A percentile compares a stretch with the other conserved stretches of the same genome.
These are phyloP conservation scores for Platalea minor DNA, from an alignment of 2,797 vertebrate species.

Conservation along the genomic window DNA sequence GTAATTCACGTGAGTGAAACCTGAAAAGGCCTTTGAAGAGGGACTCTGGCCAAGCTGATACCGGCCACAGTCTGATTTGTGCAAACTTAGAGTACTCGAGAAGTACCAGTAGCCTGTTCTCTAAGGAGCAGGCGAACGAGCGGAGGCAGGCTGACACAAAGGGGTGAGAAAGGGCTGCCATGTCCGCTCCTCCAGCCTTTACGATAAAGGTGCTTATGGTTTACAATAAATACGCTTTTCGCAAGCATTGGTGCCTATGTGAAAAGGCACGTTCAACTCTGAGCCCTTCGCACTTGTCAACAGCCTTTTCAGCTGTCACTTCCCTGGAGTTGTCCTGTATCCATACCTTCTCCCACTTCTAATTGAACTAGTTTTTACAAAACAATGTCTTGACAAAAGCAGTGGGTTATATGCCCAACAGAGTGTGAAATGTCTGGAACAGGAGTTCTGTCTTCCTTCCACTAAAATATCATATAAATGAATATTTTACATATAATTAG, in stretches of 20 bases:
- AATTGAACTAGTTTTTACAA: not conserved
- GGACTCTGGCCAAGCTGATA: not conserved
- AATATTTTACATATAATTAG: not conserved
- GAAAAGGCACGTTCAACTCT: not conserved
- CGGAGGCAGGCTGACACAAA: fast-evolving
- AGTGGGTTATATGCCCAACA: not conserved
- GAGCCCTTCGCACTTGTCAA: not conserved
- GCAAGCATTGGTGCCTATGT: not conserved
- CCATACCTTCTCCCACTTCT: not conserved
- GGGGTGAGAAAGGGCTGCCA: not conserved
- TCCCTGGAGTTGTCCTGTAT: not conserved
- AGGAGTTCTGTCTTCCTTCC: not conserved
- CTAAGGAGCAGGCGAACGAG: not conserved
- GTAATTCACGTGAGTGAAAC: not conserved
- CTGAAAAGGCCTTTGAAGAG: not conserved
- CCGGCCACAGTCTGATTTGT: not conserved
- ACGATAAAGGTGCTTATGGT: not conserved
- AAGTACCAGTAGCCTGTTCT: not conserved
- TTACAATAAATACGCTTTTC: not conserved
- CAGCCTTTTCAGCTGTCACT: not conserved
- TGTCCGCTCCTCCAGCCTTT: not conserved
- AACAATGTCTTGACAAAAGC: not conserved
- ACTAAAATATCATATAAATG: not conserved
- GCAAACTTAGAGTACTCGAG: not conserved
- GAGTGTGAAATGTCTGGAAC: not conserved